Evolutionary conservation across 2,888 invertebrate genomes (phyloP).

Genomic region (Sinodicranocentrus sp.): DNA sequence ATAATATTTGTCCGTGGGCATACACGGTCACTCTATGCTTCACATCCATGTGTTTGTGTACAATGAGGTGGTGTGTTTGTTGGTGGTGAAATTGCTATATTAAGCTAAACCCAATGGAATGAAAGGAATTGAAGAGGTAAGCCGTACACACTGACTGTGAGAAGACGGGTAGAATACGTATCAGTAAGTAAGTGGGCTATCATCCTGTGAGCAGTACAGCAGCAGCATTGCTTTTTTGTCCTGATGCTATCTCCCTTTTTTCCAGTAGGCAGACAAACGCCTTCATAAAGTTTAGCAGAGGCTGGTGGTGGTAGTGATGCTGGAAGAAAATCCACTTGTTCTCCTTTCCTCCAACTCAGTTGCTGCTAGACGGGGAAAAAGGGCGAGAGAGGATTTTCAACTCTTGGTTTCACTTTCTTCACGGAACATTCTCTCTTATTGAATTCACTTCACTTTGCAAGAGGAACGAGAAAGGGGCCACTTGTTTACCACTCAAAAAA

Average conservation of each 20-base stretch:
- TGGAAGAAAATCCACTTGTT: slow-evolving; percentile 49
- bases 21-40: no score
- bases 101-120: neutral
- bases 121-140: neutral
- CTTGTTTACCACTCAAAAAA: slow-evolving; percentile 32
- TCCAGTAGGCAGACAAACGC: neutral
- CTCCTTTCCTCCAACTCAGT: slow-evolving; percentile 45
- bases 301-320: neutral
- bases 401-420: neutral
- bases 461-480: neutral
- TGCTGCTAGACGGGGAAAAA: slow-evolving; percentile 34
- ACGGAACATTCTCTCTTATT: neutral
- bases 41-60: no score
- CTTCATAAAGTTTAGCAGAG: neutral
- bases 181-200: slow-evolving; percentile 19
- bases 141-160: no score
- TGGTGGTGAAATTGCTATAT: slow-evolving; percentile 10
- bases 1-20: no score
- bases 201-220: neutral
- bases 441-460: neutral
- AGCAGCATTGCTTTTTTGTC: neutral
- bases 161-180: neutral
- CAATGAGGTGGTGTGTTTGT: neutral
- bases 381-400: slow-evolving; percentile 29
- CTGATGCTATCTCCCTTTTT: slow-evolving; percentile 13